These are phyloP conservation scores for Pseudomugil gertrudae DNA, from an alignment of 2,797 vertebrate species.

Conservation along the genomic window DNA sequence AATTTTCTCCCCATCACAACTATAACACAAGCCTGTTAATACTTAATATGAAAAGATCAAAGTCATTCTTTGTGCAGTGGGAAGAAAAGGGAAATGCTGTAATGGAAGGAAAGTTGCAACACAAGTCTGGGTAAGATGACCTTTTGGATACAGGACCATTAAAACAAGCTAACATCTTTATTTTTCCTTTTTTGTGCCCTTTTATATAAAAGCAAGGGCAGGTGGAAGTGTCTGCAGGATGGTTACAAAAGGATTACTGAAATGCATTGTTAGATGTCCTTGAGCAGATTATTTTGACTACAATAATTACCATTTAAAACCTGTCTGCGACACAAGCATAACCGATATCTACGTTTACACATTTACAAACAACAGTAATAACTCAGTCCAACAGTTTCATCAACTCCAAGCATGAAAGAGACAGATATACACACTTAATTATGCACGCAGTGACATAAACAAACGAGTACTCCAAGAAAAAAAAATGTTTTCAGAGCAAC, in stretches of 20 bases:
- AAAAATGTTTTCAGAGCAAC: slow-evolving; percentile 61
- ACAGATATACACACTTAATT: slow-evolving; percentile 4
- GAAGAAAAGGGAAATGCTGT: slow-evolving; percentile 89
- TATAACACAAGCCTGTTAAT: slow-evolving; percentile 90
- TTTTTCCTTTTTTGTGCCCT: slow-evolving; percentile 31
- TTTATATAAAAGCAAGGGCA: slow-evolving; percentile 52
- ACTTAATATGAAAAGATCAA: slow-evolving; percentile 92
- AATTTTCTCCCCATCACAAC: slow-evolving; percentile 85
- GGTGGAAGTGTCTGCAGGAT: slow-evolving; percentile 62
- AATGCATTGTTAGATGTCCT: slow-evolving; percentile 39
- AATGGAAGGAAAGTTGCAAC: slow-evolving; percentile 84
- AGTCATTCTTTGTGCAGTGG: slow-evolving; percentile 82
- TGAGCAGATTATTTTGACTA: slow-evolving; percentile 16
- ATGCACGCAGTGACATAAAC: slow-evolving; percentile 30
- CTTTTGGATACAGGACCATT: slow-evolving; percentile 47
- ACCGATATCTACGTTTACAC: slow-evolving; percentile 8
- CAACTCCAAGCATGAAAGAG: slow-evolving; percentile 9
- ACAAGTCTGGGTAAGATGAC: slow-evolving; percentile 73
- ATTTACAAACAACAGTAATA: slow-evolving; percentile 21
- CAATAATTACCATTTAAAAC: slow-evolving; percentile 8
- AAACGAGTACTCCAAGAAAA: slow-evolving; percentile 40
- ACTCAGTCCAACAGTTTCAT: slow-evolving; percentile 4
- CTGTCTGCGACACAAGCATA: slow-evolving; percentile 11
- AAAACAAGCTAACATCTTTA: slow-evolving; percentile 33
- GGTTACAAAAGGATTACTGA: slow-evolving; percentile 61